Evolutionary conservation across 2,888 invertebrate species (phyloP).

Genomic region (Mechanitis messenoides): DNA sequence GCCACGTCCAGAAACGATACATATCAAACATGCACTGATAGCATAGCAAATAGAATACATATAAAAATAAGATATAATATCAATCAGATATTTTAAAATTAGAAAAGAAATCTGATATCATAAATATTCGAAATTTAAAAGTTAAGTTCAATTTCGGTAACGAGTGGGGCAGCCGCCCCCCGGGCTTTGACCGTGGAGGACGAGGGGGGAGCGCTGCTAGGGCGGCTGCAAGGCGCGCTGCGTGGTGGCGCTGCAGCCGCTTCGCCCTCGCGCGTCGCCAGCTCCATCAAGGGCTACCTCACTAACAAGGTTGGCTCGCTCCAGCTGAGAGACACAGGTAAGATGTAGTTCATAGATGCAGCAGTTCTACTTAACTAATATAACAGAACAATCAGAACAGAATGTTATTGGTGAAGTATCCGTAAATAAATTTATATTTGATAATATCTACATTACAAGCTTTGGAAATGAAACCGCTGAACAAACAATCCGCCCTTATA

Average conservation of each 20-base stretch:
- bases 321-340: constrained; percentile 84
- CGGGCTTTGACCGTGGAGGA: constrained; percentile 70
- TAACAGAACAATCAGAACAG: no score
- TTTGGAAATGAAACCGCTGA: not conserved
- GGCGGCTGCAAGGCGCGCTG: constrained; percentile 81
- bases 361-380: no score
- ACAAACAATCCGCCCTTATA: not conserved
- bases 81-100: constrained; percentile 6
- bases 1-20: constrained; percentile 47
- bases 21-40: constrained; percentile 73
- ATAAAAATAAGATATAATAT: constrained; percentile 14
- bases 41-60: constrained; percentile 26
- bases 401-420: no score
- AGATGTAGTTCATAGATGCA: constrained; percentile 37
- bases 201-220: constrained; percentile 76
- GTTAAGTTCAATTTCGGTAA: constrained; percentile 27
- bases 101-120: constrained; percentile 7
- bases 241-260: constrained; percentile 82
- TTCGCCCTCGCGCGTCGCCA: constrained; percentile 83
- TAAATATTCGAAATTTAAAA: constrained; percentile 22
- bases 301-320: constrained; percentile 81
- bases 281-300: constrained; percentile 84
- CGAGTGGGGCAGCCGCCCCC: constrained; percentile 48
- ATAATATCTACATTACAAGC: not conserved
- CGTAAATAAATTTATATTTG: no score